Evolutionary conservation across 2,888 invertebrate species (phyloP), one percentile per base, ranked within the genome.

Genomic region (Andrena flavipes): DNA sequence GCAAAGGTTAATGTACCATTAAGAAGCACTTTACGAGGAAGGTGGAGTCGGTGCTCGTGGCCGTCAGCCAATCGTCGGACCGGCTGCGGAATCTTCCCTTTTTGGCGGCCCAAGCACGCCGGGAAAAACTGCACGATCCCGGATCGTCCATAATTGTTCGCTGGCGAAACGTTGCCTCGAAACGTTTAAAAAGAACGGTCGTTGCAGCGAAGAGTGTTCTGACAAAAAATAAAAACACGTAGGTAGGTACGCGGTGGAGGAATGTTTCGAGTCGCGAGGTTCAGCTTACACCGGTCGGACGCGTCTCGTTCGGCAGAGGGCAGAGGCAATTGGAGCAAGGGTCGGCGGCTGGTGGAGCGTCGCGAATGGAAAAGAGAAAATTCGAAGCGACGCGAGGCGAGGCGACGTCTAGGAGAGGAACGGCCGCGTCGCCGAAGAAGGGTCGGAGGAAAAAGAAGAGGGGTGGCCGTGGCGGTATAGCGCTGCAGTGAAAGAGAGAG

Each of bases 1-100:
- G 73, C 84, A 79, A 84, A 86, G 86, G 86, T 86, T 86, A 86
- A 87, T 78, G 84, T 59, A 78, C 80, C 80, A 84, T 87, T 87
- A 76, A 87, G 74, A 84, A 76, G 62, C 75, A 68, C 65, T 62
- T 86, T 78, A 72, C 80, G 54, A 54, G 68, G 54, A 73, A 64
- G 73, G 73, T 64, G 63, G 62, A 64, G 62, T 56, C 54, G 63
- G 20, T 64, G 72, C 62, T 63, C 71, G 63, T 72, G 71, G 71
- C 63, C 63, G 60, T 63, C 63, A 13, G 33, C 71, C 71, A 63
- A 72, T 73, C 65, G 29, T 13, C 63, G 76, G n/a, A 10, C 20
- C 70, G 26, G 7, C 29, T 8, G 62, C 51, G 51, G 64, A 72
- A 63, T 54, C 51, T 26, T 35, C 26, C 26, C 5, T 20, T 49